These are phyloP conservation scores for Muntiacus reevesi DNA, from an alignment of 2,113 vertebrate genomes.

Conservation along the genomic window DNA sequence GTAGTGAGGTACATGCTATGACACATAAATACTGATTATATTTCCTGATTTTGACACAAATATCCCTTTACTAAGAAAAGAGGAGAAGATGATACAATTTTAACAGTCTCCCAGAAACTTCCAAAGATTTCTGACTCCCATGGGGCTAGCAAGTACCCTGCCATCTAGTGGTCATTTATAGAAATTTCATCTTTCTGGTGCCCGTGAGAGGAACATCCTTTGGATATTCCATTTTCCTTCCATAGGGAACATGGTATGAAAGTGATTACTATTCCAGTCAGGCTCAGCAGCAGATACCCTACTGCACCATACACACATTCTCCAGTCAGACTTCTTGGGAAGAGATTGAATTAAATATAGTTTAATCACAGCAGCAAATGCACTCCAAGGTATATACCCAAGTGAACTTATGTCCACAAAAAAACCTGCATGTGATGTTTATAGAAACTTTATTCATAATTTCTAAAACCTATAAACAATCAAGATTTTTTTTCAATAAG, in stretches of 20 bases:
- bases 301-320: background rate
- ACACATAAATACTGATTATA: background rate
- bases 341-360: slow-evolving; percentile 20
- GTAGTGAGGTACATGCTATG: background rate
- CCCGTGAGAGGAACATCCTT: background rate
- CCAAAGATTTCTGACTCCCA: background rate
- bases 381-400: background rate
- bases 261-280: background rate
- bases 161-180: background rate
- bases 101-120: background rate
- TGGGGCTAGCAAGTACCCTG: background rate
- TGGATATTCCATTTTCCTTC: background rate
- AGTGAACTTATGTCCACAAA: background rate
- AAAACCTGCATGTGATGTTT: slow-evolving; percentile 8
- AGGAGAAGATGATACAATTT: background rate
- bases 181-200: background rate
- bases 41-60: background rate
- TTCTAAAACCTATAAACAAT: background rate
- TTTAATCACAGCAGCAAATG: background rate
- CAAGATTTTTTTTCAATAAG: background rate
- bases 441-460: slow-evolving; percentile 6
- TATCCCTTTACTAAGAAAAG: background rate
- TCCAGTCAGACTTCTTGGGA: background rate
- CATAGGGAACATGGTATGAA: background rate
- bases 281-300: background rate